A percentile compares a stretch with the other conserved stretches of the same genome.
Evolutionary conservation across 2,113 vertebrate species (phyloP).

Genomic region (Entelurus aequoreus): DNA sequence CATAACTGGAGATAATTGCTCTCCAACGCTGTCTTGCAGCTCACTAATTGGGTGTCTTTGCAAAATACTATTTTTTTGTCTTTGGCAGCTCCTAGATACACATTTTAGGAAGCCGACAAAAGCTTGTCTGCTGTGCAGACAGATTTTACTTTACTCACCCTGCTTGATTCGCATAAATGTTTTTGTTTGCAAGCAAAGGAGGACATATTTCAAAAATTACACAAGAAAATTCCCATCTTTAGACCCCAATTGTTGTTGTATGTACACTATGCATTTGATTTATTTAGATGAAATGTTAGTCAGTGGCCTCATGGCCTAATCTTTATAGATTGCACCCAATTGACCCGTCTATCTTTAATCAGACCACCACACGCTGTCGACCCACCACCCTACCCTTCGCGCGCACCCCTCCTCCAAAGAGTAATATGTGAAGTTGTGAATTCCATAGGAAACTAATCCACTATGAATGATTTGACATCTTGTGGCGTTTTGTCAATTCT

Average conservation of each 20-base stretch:
- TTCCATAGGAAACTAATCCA: conserved; percentile 33
- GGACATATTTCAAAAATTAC: not conserved
- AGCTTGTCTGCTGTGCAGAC: conserved; percentile 21
- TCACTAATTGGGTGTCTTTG: conserved; percentile 55
- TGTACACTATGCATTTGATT: not conserved
- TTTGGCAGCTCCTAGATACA: conserved; percentile 26
- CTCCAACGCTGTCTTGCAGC: conserved; percentile 52
- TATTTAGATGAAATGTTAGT: not conserved
- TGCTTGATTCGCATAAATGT: conserved; percentile 10
- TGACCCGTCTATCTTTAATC: conserved; percentile 26
- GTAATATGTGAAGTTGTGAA: conserved; percentile 18
- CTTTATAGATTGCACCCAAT: conserved; percentile 17
- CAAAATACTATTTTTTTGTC: conserved; percentile 29
- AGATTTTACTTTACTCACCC: conserved; percentile 22
- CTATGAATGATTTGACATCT: conserved; percentile 20
- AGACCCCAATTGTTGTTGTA: not conserved
- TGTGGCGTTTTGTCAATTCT: conserved; percentile 2
- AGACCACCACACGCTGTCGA: conserved; percentile 11
- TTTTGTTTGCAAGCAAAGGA: not conserved
- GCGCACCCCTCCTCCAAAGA: conserved; percentile 16
- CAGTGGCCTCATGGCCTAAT: conserved; percentile 4
- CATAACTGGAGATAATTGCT: conserved; percentile 63
- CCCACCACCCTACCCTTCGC: conserved; percentile 8
- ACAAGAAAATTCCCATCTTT: not conserved
- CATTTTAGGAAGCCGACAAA: conserved; percentile 32